Evolutionary conservation across 1,140 invertebrate species (phyloP).

Genomic region (Heliconius himera): DNA sequence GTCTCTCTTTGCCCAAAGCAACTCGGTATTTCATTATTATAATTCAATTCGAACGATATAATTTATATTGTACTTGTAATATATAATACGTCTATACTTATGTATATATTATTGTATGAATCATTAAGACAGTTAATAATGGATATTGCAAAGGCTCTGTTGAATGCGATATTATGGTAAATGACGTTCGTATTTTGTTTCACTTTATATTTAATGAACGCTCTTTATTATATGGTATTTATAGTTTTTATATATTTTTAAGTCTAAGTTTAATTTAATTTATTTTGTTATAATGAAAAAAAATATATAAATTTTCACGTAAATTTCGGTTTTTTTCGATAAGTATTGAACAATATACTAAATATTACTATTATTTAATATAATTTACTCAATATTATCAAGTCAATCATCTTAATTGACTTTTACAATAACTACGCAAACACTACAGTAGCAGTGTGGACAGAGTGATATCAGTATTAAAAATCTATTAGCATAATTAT

Average conservation of each 20-base stretch:
- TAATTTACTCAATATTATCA: background rate
- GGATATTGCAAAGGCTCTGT: conserved; percentile 28
- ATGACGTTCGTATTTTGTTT: conserved; percentile 14
- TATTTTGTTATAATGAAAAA: background rate
- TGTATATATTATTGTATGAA: conserved; percentile 45
- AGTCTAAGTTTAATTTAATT: background rate
- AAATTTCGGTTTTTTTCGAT: no score
- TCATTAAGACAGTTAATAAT: conserved; percentile 42
- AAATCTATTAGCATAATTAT: conserved; percentile 1
- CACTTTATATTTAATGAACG: background rate
- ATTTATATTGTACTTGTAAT: conserved; percentile 50
- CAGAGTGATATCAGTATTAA: background rate
- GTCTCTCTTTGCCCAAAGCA: conserved; percentile 73
- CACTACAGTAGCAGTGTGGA: background rate
- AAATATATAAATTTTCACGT: no score
- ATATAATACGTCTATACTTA: conserved; percentile 31
- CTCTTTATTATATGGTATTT: background rate
- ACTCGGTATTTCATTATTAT: conserved; percentile 78
- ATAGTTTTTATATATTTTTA: background rate
- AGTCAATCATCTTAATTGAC: background rate
- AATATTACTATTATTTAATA: no score
- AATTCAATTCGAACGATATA: conserved; percentile 77
- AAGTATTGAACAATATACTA: no score
- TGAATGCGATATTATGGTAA: conserved; percentile 21
- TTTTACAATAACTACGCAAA: background rate